Evolutionary conservation across 1,140 invertebrate species (phyloP).

Genomic region (Megalonaias nervosa): DNA sequence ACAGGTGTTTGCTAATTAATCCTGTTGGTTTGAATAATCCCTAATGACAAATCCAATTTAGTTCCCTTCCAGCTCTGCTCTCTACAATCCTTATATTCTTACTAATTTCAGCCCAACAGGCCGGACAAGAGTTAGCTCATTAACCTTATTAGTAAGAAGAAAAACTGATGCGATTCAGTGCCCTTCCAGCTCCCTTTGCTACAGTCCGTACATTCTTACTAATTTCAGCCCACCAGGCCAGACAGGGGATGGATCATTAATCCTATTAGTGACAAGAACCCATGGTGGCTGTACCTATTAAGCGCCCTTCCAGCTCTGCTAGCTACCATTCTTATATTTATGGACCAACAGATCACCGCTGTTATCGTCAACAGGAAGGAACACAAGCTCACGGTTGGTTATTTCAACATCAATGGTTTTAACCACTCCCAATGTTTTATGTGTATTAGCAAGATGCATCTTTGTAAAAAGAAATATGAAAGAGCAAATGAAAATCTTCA

Average conservation of each 20-base stretch:
- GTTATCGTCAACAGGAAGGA: conserved; percentile 99
- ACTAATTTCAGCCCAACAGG: background rate
- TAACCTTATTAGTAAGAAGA: background rate
- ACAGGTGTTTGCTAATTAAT: background rate
- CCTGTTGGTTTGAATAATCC: background rate
- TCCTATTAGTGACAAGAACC: conserved; percentile 87
- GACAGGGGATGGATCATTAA: conserved; percentile 88
- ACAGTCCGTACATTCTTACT: background rate
- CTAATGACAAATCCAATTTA: background rate
- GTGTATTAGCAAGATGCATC: too few species aligned
- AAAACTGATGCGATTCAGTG: background rate
- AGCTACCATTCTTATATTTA: conserved; percentile 97
- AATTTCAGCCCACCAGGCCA: conserved; percentile 44
- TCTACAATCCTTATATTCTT: background rate
- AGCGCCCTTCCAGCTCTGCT: conserved; percentile 92
- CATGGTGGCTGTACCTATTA: conserved; percentile 80
- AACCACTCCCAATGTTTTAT: too few species aligned
- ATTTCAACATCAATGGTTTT: background rate
- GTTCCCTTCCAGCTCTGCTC: background rate
- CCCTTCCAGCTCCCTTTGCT: background rate
- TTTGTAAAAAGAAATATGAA: too few species aligned
- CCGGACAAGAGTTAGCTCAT: background rate
- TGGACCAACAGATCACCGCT: conserved; percentile 97
- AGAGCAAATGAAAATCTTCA: too few species aligned
- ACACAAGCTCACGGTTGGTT: conserved; percentile 79